Base-by-base conservation (phyloP, 2,888 invertebrate species). In the Tinea pellionella region DNA sequence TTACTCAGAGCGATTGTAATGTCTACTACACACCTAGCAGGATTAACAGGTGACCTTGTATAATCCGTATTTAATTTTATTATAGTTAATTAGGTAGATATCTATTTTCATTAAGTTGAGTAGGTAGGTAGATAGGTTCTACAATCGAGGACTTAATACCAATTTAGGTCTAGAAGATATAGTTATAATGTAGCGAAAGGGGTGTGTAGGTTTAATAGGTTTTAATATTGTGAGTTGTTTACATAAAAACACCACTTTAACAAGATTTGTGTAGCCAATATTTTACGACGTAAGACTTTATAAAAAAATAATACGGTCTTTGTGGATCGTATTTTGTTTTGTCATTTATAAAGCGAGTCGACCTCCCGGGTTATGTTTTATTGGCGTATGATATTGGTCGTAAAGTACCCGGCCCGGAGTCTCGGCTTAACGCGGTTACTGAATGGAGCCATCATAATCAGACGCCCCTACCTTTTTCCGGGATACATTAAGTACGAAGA, bases 311-410 rank as follows among this genome's bases (percentile, higher is more conserved):
- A 47, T 47, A 16, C 47, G 47, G 47, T 13, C 15, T 47, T 47
- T 47, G 47, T 47, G 47, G 47, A 15, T 47, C 47, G 53, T 12
- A 53, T 53, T 53, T 53, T 53, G 53, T 53, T 53, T 53, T 8
- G 53, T 53, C 19, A 24, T 53, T 53, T 53, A 53, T 24, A 53
- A 53, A 53, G 19, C 24, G 19, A 24, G 53, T 53, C 12, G 24
- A 8, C 3, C 6, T 2, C 15, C 13, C 47, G 47, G 6, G 16
- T 13, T 47, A 47, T 47, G 15, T 47, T 47, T 47, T 47, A 47
- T 47, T 47, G 47, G 15, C 13, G 47, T 6, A 47, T 47, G 47
- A 47, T 47, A 47, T 47, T 47, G 47, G 47, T 47, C 15, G 47
- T 47, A 47, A 42, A 42, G 42, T 30, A 30, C 30, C 30, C 30